Conservation (phyloP, 2,113 vertebrate species). For the Ahaetulla prasina region DNA sequence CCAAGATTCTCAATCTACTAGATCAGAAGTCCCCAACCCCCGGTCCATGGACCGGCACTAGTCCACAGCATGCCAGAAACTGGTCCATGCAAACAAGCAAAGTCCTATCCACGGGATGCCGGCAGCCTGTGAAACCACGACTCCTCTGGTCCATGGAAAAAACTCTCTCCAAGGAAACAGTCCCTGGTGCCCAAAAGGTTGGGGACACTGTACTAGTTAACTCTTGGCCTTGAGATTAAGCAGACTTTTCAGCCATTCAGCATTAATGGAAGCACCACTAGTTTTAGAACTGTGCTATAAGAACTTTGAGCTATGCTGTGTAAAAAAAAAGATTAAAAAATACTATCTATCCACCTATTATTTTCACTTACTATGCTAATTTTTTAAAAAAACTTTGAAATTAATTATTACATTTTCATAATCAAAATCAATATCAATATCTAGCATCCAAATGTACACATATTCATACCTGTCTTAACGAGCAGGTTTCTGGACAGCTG, state of each 20-base stretch:
- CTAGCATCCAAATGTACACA: fast-evolving
- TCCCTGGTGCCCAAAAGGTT: too few relatives aligned
- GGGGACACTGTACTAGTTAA: too few relatives aligned
- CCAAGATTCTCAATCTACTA: background rate
- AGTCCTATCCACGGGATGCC: too few relatives aligned
- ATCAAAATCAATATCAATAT: background rate
- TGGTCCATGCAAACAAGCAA: too few relatives aligned
- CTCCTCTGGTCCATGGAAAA: too few relatives aligned
- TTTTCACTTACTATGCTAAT: background rate
- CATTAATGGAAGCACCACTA: background rate
- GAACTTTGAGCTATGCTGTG: background rate
- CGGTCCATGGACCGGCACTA: too few relatives aligned
- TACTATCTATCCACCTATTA: fast-evolving
- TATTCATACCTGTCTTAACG: slow-evolving; percentile 86
- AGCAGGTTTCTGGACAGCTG: slow-evolving; percentile 85
- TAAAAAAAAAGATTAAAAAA: background rate
- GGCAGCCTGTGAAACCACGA: too few relatives aligned
- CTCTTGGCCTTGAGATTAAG: background rate
- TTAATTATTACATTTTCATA: background rate
- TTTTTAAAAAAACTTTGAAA: background rate
- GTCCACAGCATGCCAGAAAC: too few relatives aligned
- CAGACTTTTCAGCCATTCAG: background rate
- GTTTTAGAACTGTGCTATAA: background rate
- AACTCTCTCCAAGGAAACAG: too few relatives aligned
- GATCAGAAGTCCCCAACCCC: too few relatives aligned